Evolutionary conservation across 2,113 vertebrate genomes (phyloP).

Genomic region (Aviceda subcristata): DNA sequence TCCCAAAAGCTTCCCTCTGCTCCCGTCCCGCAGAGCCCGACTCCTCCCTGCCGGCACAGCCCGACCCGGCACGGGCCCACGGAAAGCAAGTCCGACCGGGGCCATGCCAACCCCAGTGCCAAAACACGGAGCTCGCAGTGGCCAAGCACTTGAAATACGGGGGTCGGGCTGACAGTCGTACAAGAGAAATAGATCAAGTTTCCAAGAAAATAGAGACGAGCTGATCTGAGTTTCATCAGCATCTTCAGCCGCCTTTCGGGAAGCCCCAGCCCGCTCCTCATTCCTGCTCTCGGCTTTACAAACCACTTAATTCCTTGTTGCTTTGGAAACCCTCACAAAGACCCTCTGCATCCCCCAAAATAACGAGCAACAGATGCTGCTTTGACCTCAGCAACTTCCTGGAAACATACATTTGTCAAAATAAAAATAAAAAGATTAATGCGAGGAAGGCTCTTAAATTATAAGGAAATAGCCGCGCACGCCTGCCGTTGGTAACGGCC

Average conservation of each 20-base stretch:
- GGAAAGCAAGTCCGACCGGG: not conserved
- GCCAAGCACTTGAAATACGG: not conserved
- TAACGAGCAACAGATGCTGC: constrained; percentile 93
- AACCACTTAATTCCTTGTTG: constrained; percentile 74
- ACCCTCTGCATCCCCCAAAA: constrained; percentile 76
- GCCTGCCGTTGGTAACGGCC: not conserved
- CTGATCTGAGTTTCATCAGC: constrained; percentile 51
- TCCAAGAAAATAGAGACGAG: constrained; percentile 28
- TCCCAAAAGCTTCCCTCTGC: not conserved
- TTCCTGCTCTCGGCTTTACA: constrained; percentile 19
- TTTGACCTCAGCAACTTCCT: constrained; percentile 91
- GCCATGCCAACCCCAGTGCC: not conserved
- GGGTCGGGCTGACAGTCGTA: not conserved
- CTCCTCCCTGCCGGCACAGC: not conserved
- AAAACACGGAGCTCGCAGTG: not conserved
- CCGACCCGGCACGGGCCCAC: fast-evolving
- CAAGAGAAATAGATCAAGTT: constrained; percentile 58
- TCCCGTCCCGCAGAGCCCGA: fast-evolving
- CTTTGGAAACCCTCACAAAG: constrained; percentile 80
- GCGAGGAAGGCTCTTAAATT: constrained; percentile 67
- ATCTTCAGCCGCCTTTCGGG: constrained; percentile 71
- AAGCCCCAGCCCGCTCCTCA: constrained; percentile 60
- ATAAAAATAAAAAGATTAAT: constrained; percentile 88
- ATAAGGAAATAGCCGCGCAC: constrained; percentile 6
- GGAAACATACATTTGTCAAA: constrained; percentile 93